These are phyloP conservation scores for Enteromius paludinosus DNA, from an alignment of 2,797 vertebrate species.

Conservation along the genomic window DNA sequence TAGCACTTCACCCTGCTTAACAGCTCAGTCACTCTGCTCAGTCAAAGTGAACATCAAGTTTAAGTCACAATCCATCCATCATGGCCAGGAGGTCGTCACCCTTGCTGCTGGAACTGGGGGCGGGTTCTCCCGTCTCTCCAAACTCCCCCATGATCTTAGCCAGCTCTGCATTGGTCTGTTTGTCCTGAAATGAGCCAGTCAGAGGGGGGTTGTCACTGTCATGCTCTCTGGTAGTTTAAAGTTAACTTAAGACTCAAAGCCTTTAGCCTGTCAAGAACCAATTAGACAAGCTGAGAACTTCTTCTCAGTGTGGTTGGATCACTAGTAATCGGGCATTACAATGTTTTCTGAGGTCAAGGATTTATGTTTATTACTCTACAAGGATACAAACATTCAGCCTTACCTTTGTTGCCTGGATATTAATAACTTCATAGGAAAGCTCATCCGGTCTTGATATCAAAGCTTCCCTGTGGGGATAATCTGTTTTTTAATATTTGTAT, in stretches of 20 bases:
- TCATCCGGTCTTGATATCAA: conserved; percentile 88
- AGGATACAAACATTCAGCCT: conserved; percentile 2
- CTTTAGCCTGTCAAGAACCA: conserved; percentile 45
- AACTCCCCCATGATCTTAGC: conserved; percentile 93
- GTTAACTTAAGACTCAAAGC: conserved; percentile 47
- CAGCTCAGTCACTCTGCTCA: conserved; percentile 27
- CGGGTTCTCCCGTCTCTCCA: conserved; percentile 75
- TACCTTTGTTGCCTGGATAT: conserved; percentile 94
- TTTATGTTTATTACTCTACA: not conserved
- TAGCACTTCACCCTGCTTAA: conserved; percentile 51
- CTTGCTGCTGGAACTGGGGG: conserved; percentile 79
- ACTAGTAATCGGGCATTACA: conserved; percentile 45
- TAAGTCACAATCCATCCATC: conserved; percentile 90
- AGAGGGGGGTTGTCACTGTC: conserved; percentile 45
- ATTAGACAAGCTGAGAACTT: conserved; percentile 39
- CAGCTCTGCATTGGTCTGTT: conserved; percentile 84
- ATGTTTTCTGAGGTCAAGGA: conserved; percentile 28
- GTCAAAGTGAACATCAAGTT: conserved; percentile 38
- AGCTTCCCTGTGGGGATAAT: conserved; percentile 83
- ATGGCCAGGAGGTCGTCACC: conserved; percentile 93
- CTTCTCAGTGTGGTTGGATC: conserved; percentile 33
- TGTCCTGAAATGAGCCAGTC: conserved; percentile 79
- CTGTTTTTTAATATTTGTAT: not conserved
- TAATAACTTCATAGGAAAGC: conserved; percentile 88
- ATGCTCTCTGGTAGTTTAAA: conserved; percentile 55